Percentiles rank a stretch among this genome's conserved stretches.
phyloP scores from a whole-genome alignment of 64 coral and sea anemone species.

The Cladopsammia gracilis region DNA sequence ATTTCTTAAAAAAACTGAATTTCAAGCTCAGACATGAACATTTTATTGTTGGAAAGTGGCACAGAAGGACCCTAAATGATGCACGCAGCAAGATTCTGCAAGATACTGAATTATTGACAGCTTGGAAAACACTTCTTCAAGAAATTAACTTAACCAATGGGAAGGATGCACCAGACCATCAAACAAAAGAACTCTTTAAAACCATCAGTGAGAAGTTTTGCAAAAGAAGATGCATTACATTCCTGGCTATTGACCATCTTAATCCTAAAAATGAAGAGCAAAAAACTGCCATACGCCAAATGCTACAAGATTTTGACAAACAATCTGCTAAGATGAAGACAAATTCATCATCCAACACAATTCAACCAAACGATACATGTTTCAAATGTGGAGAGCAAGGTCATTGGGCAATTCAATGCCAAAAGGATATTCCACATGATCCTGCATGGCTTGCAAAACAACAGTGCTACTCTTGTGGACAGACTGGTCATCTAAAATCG shows the following conservation, averaged over 20 bases:
- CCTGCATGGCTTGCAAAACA: neutral
- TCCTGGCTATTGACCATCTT: too few species aligned
- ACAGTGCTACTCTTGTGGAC: too few species aligned
- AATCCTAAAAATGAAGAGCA: too few species aligned
- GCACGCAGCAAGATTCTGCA: neutral
- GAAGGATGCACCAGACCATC: too few species aligned
- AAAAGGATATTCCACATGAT: neutral
- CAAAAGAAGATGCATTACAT: too few species aligned
- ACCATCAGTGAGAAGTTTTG: too few species aligned
- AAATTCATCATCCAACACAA: too few species aligned
- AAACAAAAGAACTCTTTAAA: neutral
- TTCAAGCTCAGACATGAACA: neutral
- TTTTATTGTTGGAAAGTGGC: neutral
- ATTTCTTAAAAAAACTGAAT: conserved; percentile 2
- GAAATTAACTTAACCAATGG: neutral
- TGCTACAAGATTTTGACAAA: too few species aligned
- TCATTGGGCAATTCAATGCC: neutral
- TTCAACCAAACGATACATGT: neutral
- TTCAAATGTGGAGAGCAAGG: neutral
- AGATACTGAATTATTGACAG: neutral
- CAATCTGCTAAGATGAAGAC: too few species aligned
- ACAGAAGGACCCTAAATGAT: neutral
- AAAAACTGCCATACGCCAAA: too few species aligned
- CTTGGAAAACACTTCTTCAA: neutral
- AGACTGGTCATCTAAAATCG: too few species aligned